A percentile compares a stretch with the other conserved stretches of the same genome.
Conservation (phyloP, 2,797 vertebrate species). For the Molossus alvarezi region DNA sequence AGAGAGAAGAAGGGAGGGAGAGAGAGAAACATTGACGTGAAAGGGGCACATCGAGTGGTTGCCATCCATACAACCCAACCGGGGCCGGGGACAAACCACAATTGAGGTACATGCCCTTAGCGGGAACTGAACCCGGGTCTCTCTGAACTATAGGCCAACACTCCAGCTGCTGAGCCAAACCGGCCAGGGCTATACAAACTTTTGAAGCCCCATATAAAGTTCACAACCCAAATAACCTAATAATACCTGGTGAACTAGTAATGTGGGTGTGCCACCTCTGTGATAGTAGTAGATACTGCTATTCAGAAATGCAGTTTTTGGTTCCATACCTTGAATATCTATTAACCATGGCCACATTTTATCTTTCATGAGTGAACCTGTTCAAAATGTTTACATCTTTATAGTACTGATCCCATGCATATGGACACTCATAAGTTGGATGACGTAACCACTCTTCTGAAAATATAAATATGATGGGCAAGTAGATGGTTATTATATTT, state of each 20-base stretch:
- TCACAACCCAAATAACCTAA: not conserved
- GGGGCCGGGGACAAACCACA: no score
- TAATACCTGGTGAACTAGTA: not conserved
- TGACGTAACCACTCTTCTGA: not conserved
- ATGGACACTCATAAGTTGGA: not conserved
- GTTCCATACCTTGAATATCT: not conserved
- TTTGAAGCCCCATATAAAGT: not conserved
- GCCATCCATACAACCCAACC: no score
- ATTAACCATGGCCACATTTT: not conserved
- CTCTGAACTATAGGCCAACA: no score
- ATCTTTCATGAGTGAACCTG: not conserved
- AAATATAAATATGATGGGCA: slow-evolving; percentile 1
- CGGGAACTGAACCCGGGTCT: no score
- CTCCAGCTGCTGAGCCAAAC: no score
- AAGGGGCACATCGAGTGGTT: no score
- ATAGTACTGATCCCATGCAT: not conserved
- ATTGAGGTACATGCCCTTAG: no score
- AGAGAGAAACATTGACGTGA: no score
- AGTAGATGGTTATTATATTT: not conserved
- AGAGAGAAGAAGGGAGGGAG: no score
- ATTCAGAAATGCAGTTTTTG: not conserved
- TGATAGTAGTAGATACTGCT: not conserved
- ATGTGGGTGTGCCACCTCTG: not conserved
- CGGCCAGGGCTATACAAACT: not conserved
- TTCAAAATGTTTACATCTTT: not conserved